phyloP scores from a whole-genome alignment of 2,888 invertebrate genomes.

The Aphidius colemani region DNA sequence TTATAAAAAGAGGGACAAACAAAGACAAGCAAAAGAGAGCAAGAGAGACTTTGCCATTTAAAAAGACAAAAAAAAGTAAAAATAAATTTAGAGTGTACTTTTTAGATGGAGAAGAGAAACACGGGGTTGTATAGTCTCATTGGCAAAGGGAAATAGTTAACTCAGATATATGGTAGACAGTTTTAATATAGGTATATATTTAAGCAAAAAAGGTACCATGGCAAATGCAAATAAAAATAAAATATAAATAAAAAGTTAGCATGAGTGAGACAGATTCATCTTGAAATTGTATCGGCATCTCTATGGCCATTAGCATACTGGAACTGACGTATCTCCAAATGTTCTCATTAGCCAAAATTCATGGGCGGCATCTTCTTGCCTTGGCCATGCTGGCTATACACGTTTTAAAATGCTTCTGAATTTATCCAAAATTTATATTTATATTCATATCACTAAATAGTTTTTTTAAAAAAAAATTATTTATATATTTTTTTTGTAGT shows the following conservation, averaged over 20 bases:
- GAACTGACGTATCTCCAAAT: constrained; percentile 61
- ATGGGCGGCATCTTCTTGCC: constrained; percentile 57
- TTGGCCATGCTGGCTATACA: constrained; percentile 24
- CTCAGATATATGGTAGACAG: constrained; percentile 53
- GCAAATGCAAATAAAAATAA: constrained; percentile 19
- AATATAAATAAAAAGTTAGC: constrained; percentile 15
- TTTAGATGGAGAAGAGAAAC: constrained; percentile 5
- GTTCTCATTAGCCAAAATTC: constrained; percentile 61
- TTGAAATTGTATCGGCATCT: constrained; percentile 61
- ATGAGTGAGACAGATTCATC: constrained; percentile 55
- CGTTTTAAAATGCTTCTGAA: constrained; percentile 29
- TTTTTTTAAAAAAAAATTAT: background rate
- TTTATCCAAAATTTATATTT: constrained; percentile 1
- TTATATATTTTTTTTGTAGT: background rate
- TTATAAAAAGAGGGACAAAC: constrained; percentile 14
- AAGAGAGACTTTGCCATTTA: constrained; percentile 4
- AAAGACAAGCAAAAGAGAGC: background rate
- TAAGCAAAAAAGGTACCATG: constrained; percentile 16
- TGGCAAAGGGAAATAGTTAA: constrained; percentile 48
- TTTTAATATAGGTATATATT: constrained; percentile 51
- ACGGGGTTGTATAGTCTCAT: constrained; percentile 15
- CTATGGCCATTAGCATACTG: constrained; percentile 61
- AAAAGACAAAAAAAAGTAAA: background rate
- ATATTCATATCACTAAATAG: background rate
- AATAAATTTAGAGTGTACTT: background rate